A percentile compares a stretch with the other conserved stretches of the same genome.
Conservation (phyloP, 1,140 invertebrate genomes). For the Aphis craccivora region DNA sequence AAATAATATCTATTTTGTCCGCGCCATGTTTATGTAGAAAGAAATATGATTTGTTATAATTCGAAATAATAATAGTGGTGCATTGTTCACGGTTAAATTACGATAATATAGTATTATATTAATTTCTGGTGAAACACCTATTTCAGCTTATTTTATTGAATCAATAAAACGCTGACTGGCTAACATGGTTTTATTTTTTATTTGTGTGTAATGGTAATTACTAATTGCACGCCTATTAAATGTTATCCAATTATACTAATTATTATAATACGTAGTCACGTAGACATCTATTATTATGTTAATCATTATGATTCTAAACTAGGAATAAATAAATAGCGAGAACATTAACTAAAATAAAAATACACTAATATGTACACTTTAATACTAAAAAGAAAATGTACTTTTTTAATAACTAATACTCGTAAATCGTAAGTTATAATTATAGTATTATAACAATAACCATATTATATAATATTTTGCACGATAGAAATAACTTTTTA, state of each 20-base stretch:
- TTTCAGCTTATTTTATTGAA: neutral
- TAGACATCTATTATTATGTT: neutral
- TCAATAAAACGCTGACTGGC: neutral
- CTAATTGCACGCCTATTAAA: neutral
- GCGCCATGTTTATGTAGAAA: neutral
- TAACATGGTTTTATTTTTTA: neutral
- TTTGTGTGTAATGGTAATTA: neutral
- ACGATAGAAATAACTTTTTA: neutral
- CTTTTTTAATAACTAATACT: neutral
- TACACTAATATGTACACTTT: neutral
- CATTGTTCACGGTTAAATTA: slow-evolving; percentile 6
- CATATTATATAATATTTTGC: neutral
- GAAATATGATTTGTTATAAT: slow-evolving; percentile 20
- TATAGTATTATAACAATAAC: neutral
- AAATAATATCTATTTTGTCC: neutral
- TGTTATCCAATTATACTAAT: neutral
- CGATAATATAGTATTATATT: neutral
- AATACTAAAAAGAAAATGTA: neutral
- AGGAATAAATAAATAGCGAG: neutral
- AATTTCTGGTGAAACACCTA: neutral
- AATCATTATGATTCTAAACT: neutral
- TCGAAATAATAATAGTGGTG: neutral
- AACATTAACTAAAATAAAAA: neutral
- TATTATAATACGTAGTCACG: neutral
- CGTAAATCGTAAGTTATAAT: neutral